These are phyloP conservation scores for Corythoichthys haematopterus DNA, from an alignment of 2,113 vertebrate genomes.

Conservation along the genomic window DNA sequence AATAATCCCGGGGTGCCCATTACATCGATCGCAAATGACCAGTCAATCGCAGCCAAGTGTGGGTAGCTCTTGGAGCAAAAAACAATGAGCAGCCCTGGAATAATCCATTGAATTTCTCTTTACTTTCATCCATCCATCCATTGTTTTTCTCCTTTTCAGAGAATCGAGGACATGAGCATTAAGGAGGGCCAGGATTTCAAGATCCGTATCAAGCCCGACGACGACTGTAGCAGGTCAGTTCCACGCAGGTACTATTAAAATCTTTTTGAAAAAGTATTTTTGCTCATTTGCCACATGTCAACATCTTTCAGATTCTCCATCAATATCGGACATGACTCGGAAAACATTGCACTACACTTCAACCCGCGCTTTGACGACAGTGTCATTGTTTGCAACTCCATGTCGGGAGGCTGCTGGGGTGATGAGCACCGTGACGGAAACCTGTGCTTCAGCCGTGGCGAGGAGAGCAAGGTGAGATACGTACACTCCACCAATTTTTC, in stretches of 20 bases:
- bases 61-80: no score
- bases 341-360: conserved; percentile 69
- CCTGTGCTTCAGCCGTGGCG: conserved; percentile 63
- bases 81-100: neutral
- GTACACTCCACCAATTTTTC: no score
- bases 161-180: conserved; percentile 62
- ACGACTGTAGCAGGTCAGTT: conserved; percentile 37
- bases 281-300: neutral
- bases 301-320: conserved; percentile 56
- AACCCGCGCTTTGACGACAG: conserved; percentile 64
- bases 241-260: neutral
- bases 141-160: conserved; percentile 34
- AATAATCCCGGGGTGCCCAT: no score
- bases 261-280: neutral
- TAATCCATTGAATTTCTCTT: no score
- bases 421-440: conserved; percentile 19
- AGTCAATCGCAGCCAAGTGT: no score
- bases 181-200: conserved; percentile 70
- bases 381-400: conserved; percentile 63
- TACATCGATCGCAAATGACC: no score
- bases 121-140: neutral
- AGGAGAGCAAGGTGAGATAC: conserved; percentile 65
- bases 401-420: conserved; percentile 56
- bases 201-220: conserved; percentile 50
- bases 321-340: conserved; percentile 65